phyloP scores from a whole-genome alignment of 37 sponge, comb jelly and placozoan genomes.

The Dysidea cf. avara region DNA sequence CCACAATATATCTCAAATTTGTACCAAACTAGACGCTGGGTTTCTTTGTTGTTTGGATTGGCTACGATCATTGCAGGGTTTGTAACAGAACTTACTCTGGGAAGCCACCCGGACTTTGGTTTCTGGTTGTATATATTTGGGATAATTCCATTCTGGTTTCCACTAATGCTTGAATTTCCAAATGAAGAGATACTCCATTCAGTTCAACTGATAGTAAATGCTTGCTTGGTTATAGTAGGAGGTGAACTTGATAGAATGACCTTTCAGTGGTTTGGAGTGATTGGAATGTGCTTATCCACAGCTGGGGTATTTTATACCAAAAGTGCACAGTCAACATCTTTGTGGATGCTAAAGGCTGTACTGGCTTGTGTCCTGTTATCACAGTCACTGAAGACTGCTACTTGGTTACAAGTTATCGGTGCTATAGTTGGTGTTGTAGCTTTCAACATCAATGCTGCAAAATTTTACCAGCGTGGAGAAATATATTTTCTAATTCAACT shows the following conservation, averaged over 20 bases:
- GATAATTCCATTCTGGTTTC: constrained; percentile 20
- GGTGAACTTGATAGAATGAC: constrained; percentile 39
- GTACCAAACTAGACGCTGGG: too few relatives aligned
- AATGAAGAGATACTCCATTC: constrained; percentile 13
- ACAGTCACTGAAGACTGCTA: constrained; percentile 14
- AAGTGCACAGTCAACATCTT: not conserved
- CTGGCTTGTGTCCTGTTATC: constrained; percentile 23
- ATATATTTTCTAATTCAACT: constrained; percentile 15
- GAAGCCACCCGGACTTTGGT: constrained; percentile 36
- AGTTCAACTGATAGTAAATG: constrained; percentile 26
- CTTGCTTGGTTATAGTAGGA: constrained; percentile 12
- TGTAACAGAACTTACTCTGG: constrained; percentile 8
- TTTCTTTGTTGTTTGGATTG: constrained; percentile 36
- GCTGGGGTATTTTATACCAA: not conserved
- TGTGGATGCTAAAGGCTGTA: constrained; percentile 47
- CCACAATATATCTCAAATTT: too few relatives aligned
- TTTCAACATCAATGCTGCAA: constrained; percentile 7
- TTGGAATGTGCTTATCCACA: too few relatives aligned
- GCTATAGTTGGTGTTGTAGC: constrained; percentile 25
- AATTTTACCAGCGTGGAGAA: constrained; percentile 10
- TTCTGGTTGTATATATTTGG: constrained; percentile 58
- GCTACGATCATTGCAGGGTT: constrained; percentile 13
- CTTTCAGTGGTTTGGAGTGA: constrained; percentile 35
- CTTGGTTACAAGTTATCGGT: constrained; percentile 26
- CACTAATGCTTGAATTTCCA: constrained; percentile 9